Evolutionary conservation across 2,797 vertebrate species (phyloP).

Genomic region (Lacerta agilis): DNA sequence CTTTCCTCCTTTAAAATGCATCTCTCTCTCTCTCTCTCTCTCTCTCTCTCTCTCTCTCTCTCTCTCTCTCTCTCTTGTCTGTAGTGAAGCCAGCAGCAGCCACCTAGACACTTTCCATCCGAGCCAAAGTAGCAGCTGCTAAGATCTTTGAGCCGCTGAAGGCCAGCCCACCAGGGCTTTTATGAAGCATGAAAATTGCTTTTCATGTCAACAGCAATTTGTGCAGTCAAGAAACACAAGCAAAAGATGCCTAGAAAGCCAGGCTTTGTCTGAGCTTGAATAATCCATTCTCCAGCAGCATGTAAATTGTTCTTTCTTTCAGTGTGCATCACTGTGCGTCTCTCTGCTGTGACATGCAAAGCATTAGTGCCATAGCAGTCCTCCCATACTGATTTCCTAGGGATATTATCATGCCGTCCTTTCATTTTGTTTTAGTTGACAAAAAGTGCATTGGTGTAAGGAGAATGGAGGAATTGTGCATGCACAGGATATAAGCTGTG

Average conservation of each 20-base stretch:
- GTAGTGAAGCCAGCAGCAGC: constrained; percentile 9
- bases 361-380: constrained; percentile 2
- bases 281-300: constrained; percentile 30
- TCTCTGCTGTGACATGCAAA: not conserved
- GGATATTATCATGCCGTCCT: not conserved
- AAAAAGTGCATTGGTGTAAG: accelerated
- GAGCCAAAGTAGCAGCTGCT: constrained; percentile 50
- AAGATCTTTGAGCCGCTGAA: constrained; percentile 11
- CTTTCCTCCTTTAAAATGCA: no score
- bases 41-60: not conserved
- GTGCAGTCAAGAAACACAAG: constrained; percentile 17
- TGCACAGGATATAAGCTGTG: not conserved
- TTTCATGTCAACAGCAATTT: constrained; percentile 44
- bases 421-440: constrained; percentile 13
- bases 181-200: constrained; percentile 42
- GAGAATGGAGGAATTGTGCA: not conserved
- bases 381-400: constrained; percentile 18
- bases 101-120: constrained; percentile 12
- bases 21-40: not conserved
- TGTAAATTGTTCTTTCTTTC: constrained; percentile 13
- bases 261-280: constrained; percentile 41
- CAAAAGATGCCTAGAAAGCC: constrained; percentile 40
- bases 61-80: not conserved
- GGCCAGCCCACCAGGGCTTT: constrained; percentile 18
- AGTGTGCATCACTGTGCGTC: constrained; percentile 12